These are phyloP conservation scores for Helicoverpa zea DNA, from an alignment of 1,140 invertebrate species.

Conservation along the genomic window DNA sequence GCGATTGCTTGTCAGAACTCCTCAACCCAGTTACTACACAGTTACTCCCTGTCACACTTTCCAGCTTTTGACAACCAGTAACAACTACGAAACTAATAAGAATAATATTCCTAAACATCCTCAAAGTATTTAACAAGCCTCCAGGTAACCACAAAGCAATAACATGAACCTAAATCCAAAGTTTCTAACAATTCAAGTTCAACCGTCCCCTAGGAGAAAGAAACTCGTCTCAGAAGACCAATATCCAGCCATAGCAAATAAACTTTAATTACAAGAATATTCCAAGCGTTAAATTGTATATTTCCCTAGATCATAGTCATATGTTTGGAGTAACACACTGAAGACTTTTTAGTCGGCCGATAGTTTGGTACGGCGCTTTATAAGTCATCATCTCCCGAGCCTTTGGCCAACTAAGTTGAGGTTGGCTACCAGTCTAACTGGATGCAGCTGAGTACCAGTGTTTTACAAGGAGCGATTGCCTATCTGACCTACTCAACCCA, in stretches of 20 bases:
- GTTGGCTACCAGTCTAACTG: too few species aligned
- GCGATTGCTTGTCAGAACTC: too few species aligned
- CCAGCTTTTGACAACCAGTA: background rate
- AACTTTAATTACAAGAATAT: conserved; percentile 27
- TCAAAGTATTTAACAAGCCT: background rate
- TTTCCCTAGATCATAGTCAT: conserved; percentile 22
- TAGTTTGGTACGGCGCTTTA: too few species aligned
- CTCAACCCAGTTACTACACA: too few species aligned
- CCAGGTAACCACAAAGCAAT: background rate
- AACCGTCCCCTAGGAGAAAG: background rate
- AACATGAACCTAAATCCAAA: background rate
- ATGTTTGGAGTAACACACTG: background rate
- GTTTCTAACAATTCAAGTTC: conserved; percentile 3
- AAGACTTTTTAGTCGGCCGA: too few species aligned
- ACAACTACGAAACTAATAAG: background rate
- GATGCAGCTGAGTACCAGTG: too few species aligned
- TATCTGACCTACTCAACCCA: too few species aligned
- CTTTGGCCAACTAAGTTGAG: too few species aligned
- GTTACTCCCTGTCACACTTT: too few species aligned
- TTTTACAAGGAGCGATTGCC: too few species aligned
- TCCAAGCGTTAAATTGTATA: conserved; percentile 32
- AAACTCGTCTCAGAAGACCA: background rate
- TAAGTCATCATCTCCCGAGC: too few species aligned
- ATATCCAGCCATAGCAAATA: background rate
- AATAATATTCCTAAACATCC: background rate